These are phyloP conservation scores for Crematogaster levior DNA, from an alignment of 2,888 invertebrate species.

Conservation along the genomic window DNA sequence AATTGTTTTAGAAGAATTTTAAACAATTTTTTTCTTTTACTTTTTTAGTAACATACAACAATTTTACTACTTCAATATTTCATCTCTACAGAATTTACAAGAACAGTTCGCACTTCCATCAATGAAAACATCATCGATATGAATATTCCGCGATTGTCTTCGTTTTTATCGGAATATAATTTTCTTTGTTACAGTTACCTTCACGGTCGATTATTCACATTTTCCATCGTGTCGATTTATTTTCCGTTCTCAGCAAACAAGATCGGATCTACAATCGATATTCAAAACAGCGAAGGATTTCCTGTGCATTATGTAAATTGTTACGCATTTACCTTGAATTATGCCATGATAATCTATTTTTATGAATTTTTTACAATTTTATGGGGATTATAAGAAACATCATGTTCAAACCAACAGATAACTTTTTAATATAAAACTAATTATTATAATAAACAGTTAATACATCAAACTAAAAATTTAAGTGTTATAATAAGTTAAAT, in stretches of 20 bases:
- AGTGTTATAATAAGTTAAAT: background rate
- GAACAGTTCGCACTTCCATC: background rate
- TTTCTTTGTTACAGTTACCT: constrained; percentile 27
- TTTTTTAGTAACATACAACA: background rate
- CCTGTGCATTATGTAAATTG: constrained; percentile 58
- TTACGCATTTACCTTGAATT: constrained; percentile 55
- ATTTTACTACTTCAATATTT: background rate
- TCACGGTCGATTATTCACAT: constrained; percentile 36
- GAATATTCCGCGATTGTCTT: constrained; percentile 23
- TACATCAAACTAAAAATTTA: background rate
- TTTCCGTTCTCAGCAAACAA: background rate
- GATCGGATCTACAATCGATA: constrained; percentile 53
- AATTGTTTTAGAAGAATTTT: background rate
- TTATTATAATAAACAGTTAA: background rate
- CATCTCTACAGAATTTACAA: background rate
- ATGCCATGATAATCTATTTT: constrained; percentile 42
- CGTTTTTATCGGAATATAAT: constrained; percentile 10
- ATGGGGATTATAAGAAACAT: background rate
- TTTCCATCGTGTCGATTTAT: background rate
- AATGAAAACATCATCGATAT: background rate
- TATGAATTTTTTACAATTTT: constrained; percentile 31
- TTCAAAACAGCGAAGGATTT: constrained; percentile 57
- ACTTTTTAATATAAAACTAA: background rate
- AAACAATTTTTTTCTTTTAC: background rate
- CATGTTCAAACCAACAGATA: background rate